Evolutionary conservation across 2,797 vertebrate species (phyloP), one percentile per base, ranked within the genome.

Genomic region (Brotula barbata): DNA sequence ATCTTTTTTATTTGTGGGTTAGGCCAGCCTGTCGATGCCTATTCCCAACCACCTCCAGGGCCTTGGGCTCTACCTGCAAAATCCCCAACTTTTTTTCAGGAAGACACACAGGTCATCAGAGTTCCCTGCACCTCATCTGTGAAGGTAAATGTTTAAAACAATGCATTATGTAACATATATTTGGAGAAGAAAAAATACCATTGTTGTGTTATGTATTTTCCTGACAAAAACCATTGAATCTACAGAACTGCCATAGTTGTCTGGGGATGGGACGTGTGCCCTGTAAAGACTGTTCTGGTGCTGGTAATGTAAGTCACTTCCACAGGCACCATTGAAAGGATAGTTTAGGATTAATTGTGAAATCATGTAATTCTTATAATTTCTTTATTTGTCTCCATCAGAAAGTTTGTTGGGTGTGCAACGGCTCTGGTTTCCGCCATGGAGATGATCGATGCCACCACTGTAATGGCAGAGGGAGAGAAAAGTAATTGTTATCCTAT

Each of bases 391-490:
- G 15, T 47, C 33, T 2, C 44, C 55, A 4, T 46, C 65, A 93
- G 92, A 91, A 91, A 90, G 64, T 86, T 49, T 93, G 92, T 49
- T 89, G 88, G 88, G 83, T 89, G 36, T 93, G 92, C 80, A 90
- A 90, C 42, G 91, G 92, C 43, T 84, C 87, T 19, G 85, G 92
- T 40, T 75, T 19, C 37, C 85, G 85, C 16, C 36, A 61, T 0
- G 58, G 63, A 57, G 62, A 84, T 1, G 82, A 90, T 20, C 77
- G 64, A 42, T 93, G 92, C 60, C 2, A n/a, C 25, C 85, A 85
- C 74, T 93, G 92, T 80, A 73, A 1, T 6, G 89, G 91, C 5
- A 77, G 85, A 49, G 92, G 91, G 20, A 78, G 90, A 43, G 86
- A 91, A 25, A 92, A 89, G 92, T 92, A 78, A 66, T 77, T 13